Evolutionary conservation across 1,140 invertebrate genomes (phyloP), one percentile per base, ranked within the genome.

Genomic region (Pollicipes pollicipes): DNA sequence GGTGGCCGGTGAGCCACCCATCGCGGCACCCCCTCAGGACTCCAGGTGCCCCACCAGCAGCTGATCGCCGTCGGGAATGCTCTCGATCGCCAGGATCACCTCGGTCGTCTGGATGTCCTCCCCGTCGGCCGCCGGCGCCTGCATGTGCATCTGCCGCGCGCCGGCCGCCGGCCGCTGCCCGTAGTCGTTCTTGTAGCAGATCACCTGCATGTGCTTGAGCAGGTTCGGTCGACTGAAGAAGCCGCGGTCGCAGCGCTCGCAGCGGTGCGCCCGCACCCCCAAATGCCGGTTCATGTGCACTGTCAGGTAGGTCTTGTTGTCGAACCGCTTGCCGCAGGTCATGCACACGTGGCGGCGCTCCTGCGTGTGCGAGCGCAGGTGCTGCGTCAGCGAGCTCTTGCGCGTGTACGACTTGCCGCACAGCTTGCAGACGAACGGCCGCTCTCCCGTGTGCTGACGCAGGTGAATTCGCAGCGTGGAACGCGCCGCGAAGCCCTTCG

Each of bases 331-430:
- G 2, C 73, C 75, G 70, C 75, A 75, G 29, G 71, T 66, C 30
- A 73, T 72, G 66, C 75, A 75, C 72, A 73, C 74, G 30, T 73
- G 28, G 3, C 27, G 64, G 10, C 64, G 64, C 64, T 80, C 77
- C 4, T 80, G 78, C 16, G 80, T 80, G 71, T 82, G 81, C 28
- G 79, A 80, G 68, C 76, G 72, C 63, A 75, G 71, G 69, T 79
- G 78, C 26, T 75, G 72, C 29, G 76, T 77, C 26, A 78, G 66
- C 67, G 77, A 73, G 29, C 75, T 75, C 63, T 76, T 76, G n/a
- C 76, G 74, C 0, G 75, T 71, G 70, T 77, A 79, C 28, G 70
- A 72, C 71, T 77, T 78, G 1, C 72, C 72, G 70, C 79, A 80
- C 16, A 76, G 72, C 35, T 71, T 71, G 74, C 79, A 80, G 21